Percentiles rank a stretch among this genome's conserved stretches.
These are phyloP conservation scores for Columbina picui DNA, from an alignment of 2,113 vertebrate genomes.

Conservation along the genomic window DNA sequence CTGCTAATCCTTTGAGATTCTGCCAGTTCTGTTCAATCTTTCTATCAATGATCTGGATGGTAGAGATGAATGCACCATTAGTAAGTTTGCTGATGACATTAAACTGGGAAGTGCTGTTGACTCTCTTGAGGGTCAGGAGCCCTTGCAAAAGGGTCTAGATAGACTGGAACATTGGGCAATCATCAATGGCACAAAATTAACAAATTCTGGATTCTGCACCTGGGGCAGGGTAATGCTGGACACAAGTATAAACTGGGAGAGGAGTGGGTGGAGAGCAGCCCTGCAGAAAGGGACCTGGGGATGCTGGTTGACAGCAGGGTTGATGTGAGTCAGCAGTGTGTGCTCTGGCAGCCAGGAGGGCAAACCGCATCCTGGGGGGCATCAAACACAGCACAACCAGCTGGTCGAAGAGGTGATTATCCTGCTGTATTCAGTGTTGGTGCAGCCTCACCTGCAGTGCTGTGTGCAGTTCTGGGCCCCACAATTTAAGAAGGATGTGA, in stretches of 20 bases:
- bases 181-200: not conserved
- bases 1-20: not conserved
- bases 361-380: not conserved
- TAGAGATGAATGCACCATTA: not conserved
- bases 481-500: not conserved
- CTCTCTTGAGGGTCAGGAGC: not conserved
- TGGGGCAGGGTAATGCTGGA: not conserved
- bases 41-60: not conserved
- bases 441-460: not conserved
- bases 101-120: not conserved
- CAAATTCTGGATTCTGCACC: not conserved
- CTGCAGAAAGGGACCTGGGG: not conserved
- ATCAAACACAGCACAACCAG: not conserved
- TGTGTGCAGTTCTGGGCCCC: not conserved
- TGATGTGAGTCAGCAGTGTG: not conserved
- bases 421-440: accelerated
- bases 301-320: not conserved
- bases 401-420: not conserved
- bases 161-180: not conserved
- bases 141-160: not conserved
- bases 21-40: not conserved
- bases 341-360: not conserved
- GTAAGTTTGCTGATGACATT: not conserved
- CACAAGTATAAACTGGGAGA: not conserved
- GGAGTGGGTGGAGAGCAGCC: not conserved